These are phyloP conservation scores for Pseudolaguvia tuberculata DNA, from an alignment of 2,113 vertebrate genomes.

Conservation along the genomic window DNA sequence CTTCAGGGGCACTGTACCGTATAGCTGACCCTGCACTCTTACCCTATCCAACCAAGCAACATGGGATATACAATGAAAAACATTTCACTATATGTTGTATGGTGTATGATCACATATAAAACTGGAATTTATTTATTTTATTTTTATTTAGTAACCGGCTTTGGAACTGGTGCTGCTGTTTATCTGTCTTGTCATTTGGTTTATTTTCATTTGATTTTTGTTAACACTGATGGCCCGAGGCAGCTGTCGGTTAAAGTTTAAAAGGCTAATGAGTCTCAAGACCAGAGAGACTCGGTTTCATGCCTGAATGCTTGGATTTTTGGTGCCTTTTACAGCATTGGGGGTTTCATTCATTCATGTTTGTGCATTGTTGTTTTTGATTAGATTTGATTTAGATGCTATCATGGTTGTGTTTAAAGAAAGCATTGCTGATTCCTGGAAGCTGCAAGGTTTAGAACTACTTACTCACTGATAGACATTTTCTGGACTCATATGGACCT, in stretches of 20 bases:
- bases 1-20: too few relatives aligned
- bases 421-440: neutral
- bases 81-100: too few relatives aligned
- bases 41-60: too few relatives aligned
- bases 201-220: slow-evolving; percentile 9
- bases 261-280: slow-evolving; percentile 16
- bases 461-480: too few relatives aligned
- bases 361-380: neutral
- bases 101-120: too few relatives aligned
- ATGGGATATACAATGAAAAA: too few relatives aligned
- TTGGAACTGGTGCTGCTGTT: neutral
- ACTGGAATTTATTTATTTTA: too few relatives aligned
- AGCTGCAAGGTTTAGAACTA: neutral
- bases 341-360: slow-evolving; percentile 1
- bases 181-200: neutral
- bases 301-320: neutral
- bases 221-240: neutral
- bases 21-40: too few relatives aligned
- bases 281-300: slow-evolving; percentile 5
- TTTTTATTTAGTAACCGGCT: neutral
- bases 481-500: too few relatives aligned
- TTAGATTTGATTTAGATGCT: neutral
- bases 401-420: neutral
- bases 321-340: neutral
- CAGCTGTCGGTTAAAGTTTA: slow-evolving; percentile 16